Evolutionary conservation across 2,888 invertebrate species (phyloP).

Genomic region (Epistrophe eligans): DNA sequence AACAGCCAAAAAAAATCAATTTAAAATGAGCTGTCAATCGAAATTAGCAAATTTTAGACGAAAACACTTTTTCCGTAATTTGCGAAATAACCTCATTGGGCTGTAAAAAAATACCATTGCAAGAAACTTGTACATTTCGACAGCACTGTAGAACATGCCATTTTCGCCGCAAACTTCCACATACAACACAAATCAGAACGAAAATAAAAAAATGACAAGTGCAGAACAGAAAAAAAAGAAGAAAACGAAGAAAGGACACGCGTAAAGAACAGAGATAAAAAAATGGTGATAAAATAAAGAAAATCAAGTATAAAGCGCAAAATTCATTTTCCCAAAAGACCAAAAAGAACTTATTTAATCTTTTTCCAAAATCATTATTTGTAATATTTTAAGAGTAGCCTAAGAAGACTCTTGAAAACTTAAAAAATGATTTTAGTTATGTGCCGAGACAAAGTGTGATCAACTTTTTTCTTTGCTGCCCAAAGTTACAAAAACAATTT

Average conservation of each 20-base stretch:
- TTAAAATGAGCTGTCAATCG: too few relatives aligned
- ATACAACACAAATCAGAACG: conserved; percentile 2
- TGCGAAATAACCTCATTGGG: too few relatives aligned
- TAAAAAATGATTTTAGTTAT: conserved; percentile 59
- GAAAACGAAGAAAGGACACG: conserved; percentile 65
- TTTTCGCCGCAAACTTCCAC: neutral
- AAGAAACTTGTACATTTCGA: neutral
- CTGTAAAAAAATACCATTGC: too few relatives aligned
- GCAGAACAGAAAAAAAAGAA: conserved; percentile 45
- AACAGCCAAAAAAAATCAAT: too few relatives aligned
- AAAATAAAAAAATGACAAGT: conserved; percentile 51
- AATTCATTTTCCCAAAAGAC: conserved; percentile 55
- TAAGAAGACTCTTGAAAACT: conserved; percentile 27
- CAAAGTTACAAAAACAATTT: conserved; percentile 57
- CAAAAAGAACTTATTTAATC: conserved; percentile 51
- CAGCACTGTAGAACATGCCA: neutral
- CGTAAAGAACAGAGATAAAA: conserved; percentile 76
- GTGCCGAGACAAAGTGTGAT: conserved; percentile 67
- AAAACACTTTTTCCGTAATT: too few relatives aligned
- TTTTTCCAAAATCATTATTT: conserved; percentile 25
- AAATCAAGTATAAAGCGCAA: conserved; percentile 71
- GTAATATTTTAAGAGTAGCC: conserved; percentile 30
- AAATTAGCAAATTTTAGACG: too few relatives aligned
- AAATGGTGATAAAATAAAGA: conserved; percentile 76
- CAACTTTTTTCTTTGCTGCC: conserved; percentile 34